Evolutionary conservation across 2,113 vertebrate species (phyloP).

Genomic region (Calidris pygmaea): DNA sequence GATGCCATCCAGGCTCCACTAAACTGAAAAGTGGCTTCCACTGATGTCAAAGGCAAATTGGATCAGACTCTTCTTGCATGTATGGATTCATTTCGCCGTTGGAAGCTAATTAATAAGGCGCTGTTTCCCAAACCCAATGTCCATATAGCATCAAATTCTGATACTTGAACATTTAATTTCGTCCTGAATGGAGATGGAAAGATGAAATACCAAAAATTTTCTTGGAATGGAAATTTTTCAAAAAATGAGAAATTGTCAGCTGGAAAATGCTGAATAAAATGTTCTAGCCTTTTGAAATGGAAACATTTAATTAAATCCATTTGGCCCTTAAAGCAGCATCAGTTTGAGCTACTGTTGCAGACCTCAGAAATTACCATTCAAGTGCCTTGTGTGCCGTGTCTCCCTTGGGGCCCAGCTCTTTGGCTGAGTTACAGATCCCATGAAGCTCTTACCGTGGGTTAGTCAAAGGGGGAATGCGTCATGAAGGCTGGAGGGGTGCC

Average conservation of each 20-base stretch:
- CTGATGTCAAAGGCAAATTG: not conserved
- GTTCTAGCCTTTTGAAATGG: conserved; percentile 51
- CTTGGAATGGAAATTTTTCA: not conserved
- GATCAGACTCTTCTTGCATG: not conserved
- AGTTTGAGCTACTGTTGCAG: conserved; percentile 50
- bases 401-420: not conserved
- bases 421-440: conserved; percentile 55
- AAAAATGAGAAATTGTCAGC: not conserved
- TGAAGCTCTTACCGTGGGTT: conserved; percentile 47
- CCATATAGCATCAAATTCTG: not conserved
- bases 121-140: not conserved
- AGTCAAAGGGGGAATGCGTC: conserved; percentile 47
- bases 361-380: conserved; percentile 35
- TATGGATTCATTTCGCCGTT: not conserved
- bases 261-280: conserved; percentile 31
- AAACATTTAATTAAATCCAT: conserved; percentile 65
- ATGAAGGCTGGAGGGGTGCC: conserved; percentile 48
- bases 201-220: conserved; percentile 1
- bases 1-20: not conserved
- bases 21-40: not conserved
- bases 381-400: not conserved
- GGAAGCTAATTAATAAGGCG: not conserved
- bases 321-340: conserved; percentile 39
- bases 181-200: not conserved
- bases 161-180: not conserved